Evolutionary conservation across 2,888 invertebrate genomes (phyloP), one percentile per base, ranked within the genome.

Genomic region (Diarsia dahlii): DNA sequence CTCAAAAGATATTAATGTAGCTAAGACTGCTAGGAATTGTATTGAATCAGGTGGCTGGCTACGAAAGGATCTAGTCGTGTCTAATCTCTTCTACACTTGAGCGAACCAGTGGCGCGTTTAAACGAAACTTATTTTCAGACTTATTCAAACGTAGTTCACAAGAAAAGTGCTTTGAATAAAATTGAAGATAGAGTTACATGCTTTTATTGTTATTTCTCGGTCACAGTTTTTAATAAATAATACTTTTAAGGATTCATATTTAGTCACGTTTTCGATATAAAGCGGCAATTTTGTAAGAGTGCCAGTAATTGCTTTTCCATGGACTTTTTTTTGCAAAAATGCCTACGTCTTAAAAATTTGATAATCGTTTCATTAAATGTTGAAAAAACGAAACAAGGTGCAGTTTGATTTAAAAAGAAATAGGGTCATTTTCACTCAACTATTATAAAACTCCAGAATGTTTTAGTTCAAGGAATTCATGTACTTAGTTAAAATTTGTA

Each of bases 21-120:
- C 12, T 68, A 50, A 60, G 45, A 74, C 63, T 77, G 45, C 18
- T 50, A 50, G 54, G 58, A 80, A 71, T 80, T 66, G 28, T 39
- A 69, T 60, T 54, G 76, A 71, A 62, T 73, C 76, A 71, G 80
- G 48, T 70, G 80, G 71, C 52, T 69, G 71, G 48, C 0, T 23
- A 54, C 77, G 60, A 72, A 64, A 74, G 65, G 63, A 71, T 68
- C 52, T 73, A 80, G 18, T 65, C 56, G 23, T 13, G 63, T 60
- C 58, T 83, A 83, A 83, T 83, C 83, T 83, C 58, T 71, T 83
- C 50, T 66, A 50, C 71, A 66, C 69, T 74, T 74, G 69, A 77
- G 74, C 12, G 73, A 45, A 8, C 50, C 58, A 54, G 58, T 28
- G 68, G 67, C 64, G 76, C 67, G 65, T 20, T 54, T 56, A 20